Conservation (phyloP, 1,140 invertebrate genomes). For the Papilio aristodemus region DNA sequence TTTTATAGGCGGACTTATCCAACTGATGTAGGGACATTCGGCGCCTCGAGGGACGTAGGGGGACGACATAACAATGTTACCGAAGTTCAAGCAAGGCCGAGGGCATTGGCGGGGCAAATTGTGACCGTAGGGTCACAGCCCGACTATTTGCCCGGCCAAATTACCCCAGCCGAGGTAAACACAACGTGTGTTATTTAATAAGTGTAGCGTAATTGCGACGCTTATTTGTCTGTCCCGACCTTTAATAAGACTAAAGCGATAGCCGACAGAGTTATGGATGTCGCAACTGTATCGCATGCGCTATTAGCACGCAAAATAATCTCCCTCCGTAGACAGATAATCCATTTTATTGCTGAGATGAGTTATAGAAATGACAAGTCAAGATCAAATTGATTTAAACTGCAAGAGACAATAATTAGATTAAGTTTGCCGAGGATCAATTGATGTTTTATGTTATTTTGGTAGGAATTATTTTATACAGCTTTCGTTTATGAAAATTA, state of each 20-base stretch:
- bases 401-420: slow-evolving; percentile 66
- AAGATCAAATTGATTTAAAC: slow-evolving; percentile 65
- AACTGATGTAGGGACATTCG: slow-evolving; percentile 67
- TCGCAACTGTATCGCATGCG: slow-evolving; percentile 57
- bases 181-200: slow-evolving; percentile 62
- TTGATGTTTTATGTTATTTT: slow-evolving; percentile 51
- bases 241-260: slow-evolving; percentile 29
- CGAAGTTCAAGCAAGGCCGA: slow-evolving; percentile 65
- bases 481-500: too few relatives aligned
- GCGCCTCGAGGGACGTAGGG: slow-evolving; percentile 60
- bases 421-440: slow-evolving; percentile 37
- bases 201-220: slow-evolving; percentile 48
- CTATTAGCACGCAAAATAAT: slow-evolving; percentile 63
- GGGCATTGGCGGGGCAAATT: slow-evolving; percentile 61
- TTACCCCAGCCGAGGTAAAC: slow-evolving; percentile 63
- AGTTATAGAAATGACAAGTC: slow-evolving; percentile 54
- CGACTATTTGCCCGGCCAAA: slow-evolving; percentile 62
- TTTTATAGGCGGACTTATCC: slow-evolving; percentile 61
- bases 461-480: neutral
- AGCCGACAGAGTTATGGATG: slow-evolving; percentile 44
- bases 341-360: slow-evolving; percentile 67
- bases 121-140: slow-evolving; percentile 65
- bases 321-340: slow-evolving; percentile 53
- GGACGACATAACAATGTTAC: slow-evolving; percentile 70
- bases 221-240: slow-evolving; percentile 23